phyloP scores from a whole-genome alignment of 2,888 invertebrate species.

The Plebejus melissa region DNA sequence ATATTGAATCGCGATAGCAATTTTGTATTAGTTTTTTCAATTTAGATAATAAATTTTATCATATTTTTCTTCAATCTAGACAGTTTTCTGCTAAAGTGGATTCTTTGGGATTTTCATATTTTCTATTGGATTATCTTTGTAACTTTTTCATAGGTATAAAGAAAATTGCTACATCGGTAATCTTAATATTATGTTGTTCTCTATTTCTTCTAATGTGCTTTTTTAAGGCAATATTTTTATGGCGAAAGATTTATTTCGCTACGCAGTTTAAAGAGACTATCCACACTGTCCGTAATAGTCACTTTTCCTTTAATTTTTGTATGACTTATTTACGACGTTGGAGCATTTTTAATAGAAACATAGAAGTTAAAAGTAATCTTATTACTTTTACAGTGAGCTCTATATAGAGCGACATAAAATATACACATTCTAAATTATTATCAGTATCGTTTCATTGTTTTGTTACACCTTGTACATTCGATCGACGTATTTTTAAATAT shows the following conservation, averaged over 20 bases:
- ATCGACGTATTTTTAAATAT: not conserved
- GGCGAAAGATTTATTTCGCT: no score
- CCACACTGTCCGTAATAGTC: no score
- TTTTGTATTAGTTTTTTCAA: slow-evolving; percentile 20
- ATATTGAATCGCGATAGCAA: slow-evolving; percentile 20
- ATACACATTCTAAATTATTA: no score
- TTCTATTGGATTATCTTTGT: not conserved
- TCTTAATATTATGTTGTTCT: not conserved
- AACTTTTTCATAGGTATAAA: not conserved
- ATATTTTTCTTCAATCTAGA: not conserved
- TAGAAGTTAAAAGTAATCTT: no score
- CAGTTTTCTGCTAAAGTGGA: not conserved
- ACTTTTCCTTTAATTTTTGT: no score
- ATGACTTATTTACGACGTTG: no score
- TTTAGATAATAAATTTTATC: slow-evolving; percentile 1
- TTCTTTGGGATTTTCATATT: not conserved
- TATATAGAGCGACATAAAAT: no score
- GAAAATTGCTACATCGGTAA: not conserved
- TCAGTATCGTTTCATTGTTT: no score
- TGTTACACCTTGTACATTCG: not conserved
- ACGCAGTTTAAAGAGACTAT: no score
- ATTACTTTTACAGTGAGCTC: no score
- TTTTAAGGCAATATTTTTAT: not conserved
- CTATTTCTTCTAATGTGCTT: not conserved
- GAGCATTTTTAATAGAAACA: no score